Evolutionary conservation across 2,888 invertebrate species (phyloP).

Genomic region (Ganaspis brasiliensis): DNA sequence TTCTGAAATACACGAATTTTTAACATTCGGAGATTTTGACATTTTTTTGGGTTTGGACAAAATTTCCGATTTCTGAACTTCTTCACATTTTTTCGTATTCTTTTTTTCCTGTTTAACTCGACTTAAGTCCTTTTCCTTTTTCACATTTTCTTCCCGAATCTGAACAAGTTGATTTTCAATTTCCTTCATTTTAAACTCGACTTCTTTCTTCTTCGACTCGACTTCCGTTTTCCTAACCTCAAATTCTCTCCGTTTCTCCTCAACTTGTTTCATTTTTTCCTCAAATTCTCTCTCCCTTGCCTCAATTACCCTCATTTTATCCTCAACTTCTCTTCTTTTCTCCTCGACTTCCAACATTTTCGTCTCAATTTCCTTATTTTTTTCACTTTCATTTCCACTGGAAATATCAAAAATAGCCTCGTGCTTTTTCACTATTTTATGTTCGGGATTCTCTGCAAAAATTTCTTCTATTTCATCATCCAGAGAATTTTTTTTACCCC

Average conservation of each 20-base stretch:
- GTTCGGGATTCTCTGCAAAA: not conserved
- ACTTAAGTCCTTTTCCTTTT: not conserved
- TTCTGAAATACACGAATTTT: not conserved
- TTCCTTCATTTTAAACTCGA: conserved; percentile 41
- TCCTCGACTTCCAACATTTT: not conserved
- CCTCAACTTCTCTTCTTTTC: conserved; percentile 8
- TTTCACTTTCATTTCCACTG: not conserved
- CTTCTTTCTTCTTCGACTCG: conserved; percentile 8
- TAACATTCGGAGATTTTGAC: not conserved
- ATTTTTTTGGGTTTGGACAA: not conserved
- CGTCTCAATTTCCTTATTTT: not conserved
- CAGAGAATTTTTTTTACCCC: conserved; percentile 5
- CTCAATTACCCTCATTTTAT: conserved; percentile 9
- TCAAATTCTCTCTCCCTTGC: conserved; percentile 24
- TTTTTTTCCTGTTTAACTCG: not conserved
- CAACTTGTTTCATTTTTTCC: conserved; percentile 16
- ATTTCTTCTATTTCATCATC: not conserved
- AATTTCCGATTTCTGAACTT: not conserved
- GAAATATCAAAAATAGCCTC: conserved; percentile 8
- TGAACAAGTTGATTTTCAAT: conserved; percentile 45
- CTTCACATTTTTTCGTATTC: not conserved
- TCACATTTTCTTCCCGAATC: conserved; percentile 47
- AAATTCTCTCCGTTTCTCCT: not conserved
- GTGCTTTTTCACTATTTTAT: conserved; percentile 24
- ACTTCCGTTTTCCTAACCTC: not conserved